Percentiles rank a stretch among this genome's conserved stretches.
Evolutionary conservation across 2,113 vertebrate genomes (phyloP).

Genomic region (Smithornis capensis): DNA sequence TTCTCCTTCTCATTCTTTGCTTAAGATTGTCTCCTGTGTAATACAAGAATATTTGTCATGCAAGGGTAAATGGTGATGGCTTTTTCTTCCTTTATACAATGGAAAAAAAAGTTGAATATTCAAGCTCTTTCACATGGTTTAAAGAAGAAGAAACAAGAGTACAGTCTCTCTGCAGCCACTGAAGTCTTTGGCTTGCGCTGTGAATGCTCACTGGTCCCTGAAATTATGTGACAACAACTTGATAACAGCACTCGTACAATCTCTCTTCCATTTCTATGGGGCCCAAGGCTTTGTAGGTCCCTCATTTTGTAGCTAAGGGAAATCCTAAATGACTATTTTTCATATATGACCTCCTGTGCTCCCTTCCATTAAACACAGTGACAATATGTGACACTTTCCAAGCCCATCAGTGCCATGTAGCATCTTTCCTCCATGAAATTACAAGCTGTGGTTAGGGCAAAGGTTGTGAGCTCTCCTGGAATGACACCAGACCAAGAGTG

Average conservation of each 20-base stretch:
- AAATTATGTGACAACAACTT: neutral
- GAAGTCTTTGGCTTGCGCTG: neutral
- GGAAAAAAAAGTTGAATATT: neutral
- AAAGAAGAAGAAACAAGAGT: neutral
- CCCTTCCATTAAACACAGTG: constrained; percentile 14
- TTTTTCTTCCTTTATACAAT: neutral
- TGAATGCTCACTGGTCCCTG: neutral
- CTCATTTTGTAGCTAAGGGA: neutral
- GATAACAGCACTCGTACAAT: neutral
- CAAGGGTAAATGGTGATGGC: neutral
- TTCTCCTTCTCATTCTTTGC: neutral
- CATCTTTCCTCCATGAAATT: constrained; percentile 50
- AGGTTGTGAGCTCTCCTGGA: constrained; percentile 45
- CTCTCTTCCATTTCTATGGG: neutral
- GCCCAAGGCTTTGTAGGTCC: neutral
- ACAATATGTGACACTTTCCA: constrained; percentile 13
- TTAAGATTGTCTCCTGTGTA: neutral
- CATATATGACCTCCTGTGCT: constrained; percentile 15
- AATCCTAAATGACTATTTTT: neutral
- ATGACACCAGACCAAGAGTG: neutral
- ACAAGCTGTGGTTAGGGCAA: constrained; percentile 56
- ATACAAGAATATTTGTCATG: neutral
- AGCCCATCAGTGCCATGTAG: neutral
- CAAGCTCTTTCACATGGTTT: neutral
- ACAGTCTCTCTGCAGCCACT: neutral